Percentiles rank a stretch among this genome's conserved stretches.
Evolutionary conservation across 1,140 invertebrate species (phyloP).

Genomic region (Colletes latitarsis): DNA sequence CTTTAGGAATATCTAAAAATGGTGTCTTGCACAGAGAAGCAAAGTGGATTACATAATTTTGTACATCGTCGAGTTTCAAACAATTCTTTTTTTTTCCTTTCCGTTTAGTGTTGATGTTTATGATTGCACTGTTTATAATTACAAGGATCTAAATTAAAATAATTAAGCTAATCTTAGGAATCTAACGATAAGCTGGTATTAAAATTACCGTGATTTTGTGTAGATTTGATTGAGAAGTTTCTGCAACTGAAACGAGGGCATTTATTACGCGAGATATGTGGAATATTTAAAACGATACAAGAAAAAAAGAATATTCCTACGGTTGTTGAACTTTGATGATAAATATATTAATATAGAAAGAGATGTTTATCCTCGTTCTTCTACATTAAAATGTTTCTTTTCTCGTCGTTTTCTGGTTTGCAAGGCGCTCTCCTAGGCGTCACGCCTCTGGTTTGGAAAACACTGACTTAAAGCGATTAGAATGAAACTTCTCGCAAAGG

Average conservation of each 20-base stretch:
- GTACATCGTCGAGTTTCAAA: slow-evolving; percentile 74
- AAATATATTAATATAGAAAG: no score
- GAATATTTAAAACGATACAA: no score
- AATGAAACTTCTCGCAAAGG: slow-evolving; percentile 21
- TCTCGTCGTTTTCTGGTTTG: no score
- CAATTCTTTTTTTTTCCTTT: slow-evolving; percentile 52
- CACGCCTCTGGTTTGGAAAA: no score
- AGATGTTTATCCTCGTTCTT: no score
- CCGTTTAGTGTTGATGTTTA: slow-evolving; percentile 60
- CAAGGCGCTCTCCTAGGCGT: no score
- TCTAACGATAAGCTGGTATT: slow-evolving; percentile 71
- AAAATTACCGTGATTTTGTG: slow-evolving; percentile 67
- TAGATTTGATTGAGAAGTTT: slow-evolving; percentile 65
- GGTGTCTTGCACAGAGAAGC: slow-evolving; percentile 72
- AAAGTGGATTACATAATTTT: slow-evolving; percentile 74
- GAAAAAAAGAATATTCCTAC: no score
- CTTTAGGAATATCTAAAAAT: slow-evolving; percentile 73
- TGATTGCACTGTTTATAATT: slow-evolving; percentile 80
- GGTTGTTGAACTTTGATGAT: no score
- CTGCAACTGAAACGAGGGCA: neutral
- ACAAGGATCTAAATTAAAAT: slow-evolving; percentile 75
- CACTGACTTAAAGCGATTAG: neutral
- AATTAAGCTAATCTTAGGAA: slow-evolving; percentile 70
- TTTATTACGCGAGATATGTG: no score
- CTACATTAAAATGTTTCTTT: no score